Base-by-base conservation (phyloP, 2,888 invertebrate species). In the Pasiphila rectangulata region DNA sequence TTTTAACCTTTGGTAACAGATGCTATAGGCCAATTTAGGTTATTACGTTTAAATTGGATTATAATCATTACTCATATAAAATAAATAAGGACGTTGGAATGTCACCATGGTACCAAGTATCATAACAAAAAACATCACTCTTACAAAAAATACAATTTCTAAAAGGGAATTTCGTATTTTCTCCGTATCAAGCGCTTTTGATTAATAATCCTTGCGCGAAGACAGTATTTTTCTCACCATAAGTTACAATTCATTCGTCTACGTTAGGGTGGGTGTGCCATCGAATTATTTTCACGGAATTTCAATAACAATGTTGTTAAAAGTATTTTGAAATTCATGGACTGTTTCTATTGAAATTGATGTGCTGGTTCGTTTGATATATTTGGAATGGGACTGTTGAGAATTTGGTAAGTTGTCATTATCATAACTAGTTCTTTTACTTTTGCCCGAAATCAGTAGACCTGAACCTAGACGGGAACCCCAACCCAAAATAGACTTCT, bases 141-240 rank as follows among this genome's bases (percentile, higher is more conserved):
- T 67, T 63, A 62, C 53, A 61, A 55, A 57, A 66, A 70, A 32
- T n/a, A 69, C 65, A 64, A 67, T 64, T 60, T 52, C 57, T 46
- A 58, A 64, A 68, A 59, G 65, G 61, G 67, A 73, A 79, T 79
- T 76, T 72, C 73, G 70, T 83, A 79, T 83, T 81, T 80, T 82
- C 77, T 70, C 72, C 68, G 68, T 74, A 79, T 78, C 77, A 78
- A 80, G 77, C 64, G 64, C 66, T 72, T 73, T 75, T 84, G 79
- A 84, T 85, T 85, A 82, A 84, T 84, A 80, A 79, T 80, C 73
- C 61, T 61, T 56, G 66, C 57, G 63, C 59, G 64, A 70, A 74
- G 75, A 80, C 80, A 78, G 74, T 80, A 79, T 82, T 81, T 83
- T 83, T 83, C 84, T 74, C 78, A 78, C 77, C 78, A 75, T 75